These are phyloP conservation scores for Halcyon leucocephala DNA, from an alignment of 2,797 vertebrate genomes.

Conservation along the genomic window DNA sequence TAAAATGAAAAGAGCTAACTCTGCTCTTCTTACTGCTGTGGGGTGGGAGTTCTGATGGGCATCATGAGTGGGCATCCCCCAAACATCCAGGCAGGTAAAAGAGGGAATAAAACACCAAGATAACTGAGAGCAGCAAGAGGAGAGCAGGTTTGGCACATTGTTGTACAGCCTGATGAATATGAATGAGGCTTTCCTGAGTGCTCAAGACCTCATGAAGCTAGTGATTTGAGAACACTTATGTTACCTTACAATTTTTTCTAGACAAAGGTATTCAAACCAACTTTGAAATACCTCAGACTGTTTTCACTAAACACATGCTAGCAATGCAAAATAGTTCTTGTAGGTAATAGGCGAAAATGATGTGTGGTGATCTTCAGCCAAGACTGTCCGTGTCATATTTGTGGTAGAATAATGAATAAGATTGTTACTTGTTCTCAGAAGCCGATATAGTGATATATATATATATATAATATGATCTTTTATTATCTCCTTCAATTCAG, in stretches of 20 bases:
- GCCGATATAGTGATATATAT: not conserved
- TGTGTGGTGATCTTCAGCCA: not conserved
- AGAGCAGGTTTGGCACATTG: not conserved
- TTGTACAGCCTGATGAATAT: not conserved
- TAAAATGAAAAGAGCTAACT: not conserved
- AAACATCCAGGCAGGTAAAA: not conserved
- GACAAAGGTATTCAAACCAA: not conserved
- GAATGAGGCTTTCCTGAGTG: not conserved
- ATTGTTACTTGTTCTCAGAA: not conserved
- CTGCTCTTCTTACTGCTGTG: not conserved
- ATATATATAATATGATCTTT: not conserved
- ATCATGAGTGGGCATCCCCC: not conserved
- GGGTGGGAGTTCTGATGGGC: not conserved
- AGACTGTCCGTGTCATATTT: not conserved
- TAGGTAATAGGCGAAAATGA: not conserved
- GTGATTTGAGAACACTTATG: not conserved
- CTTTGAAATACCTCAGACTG: not conserved
- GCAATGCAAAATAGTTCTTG: not conserved
- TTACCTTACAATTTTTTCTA: not conserved
- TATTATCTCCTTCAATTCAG: constrained; percentile 76
- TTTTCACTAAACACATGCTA: not conserved
- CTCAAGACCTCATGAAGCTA: not conserved
- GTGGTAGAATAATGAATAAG: not conserved
- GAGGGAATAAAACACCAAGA: not conserved
- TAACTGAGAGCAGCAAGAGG: not conserved